phyloP scores from a whole-genome alignment of 2,888 invertebrate genomes.

The Brenthis daphne region DNA sequence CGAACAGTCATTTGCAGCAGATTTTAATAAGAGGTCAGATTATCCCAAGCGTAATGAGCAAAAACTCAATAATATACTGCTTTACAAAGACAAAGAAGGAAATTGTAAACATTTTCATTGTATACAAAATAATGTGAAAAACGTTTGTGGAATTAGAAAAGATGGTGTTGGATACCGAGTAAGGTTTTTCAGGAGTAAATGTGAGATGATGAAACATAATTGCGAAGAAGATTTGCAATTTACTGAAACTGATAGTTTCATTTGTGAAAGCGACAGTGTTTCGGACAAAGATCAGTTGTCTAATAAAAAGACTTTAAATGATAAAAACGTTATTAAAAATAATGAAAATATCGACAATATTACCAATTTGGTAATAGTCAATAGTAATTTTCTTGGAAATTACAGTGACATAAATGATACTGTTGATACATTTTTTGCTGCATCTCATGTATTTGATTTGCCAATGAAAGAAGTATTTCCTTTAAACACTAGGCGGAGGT shows the following conservation, averaged over 20 bases:
- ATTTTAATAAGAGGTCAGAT: slow-evolving; percentile 32
- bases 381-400: slow-evolving; percentile 50
- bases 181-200: slow-evolving; percentile 56
- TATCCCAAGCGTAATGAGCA: slow-evolving; percentile 6
- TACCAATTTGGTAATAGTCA: slow-evolving; percentile 52
- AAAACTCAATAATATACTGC: slow-evolving; percentile 20
- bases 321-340: slow-evolving; percentile 3
- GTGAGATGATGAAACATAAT: slow-evolving; percentile 56
- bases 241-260: slow-evolving; percentile 50
- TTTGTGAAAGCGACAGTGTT: slow-evolving; percentile 49
- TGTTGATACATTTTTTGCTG: slow-evolving; percentile 63
- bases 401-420: slow-evolving; percentile 55
- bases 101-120: slow-evolving; percentile 29
- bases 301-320: slow-evolving; percentile 1
- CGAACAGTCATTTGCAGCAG: slow-evolving; percentile 38
- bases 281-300: neutral
- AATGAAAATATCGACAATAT: slow-evolving; percentile 30
- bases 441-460: slow-evolving; percentile 61
- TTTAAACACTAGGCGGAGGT: slow-evolving; percentile 51
- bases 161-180: slow-evolving; percentile 58
- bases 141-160: slow-evolving; percentile 57
- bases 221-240: slow-evolving; percentile 53
- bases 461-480: slow-evolving; percentile 53
- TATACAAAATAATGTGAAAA: slow-evolving; percentile 19
- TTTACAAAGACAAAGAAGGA: slow-evolving; percentile 10